phyloP scores from a whole-genome alignment of 2,797 vertebrate genomes.

The Enteromius mattozi region DNA sequence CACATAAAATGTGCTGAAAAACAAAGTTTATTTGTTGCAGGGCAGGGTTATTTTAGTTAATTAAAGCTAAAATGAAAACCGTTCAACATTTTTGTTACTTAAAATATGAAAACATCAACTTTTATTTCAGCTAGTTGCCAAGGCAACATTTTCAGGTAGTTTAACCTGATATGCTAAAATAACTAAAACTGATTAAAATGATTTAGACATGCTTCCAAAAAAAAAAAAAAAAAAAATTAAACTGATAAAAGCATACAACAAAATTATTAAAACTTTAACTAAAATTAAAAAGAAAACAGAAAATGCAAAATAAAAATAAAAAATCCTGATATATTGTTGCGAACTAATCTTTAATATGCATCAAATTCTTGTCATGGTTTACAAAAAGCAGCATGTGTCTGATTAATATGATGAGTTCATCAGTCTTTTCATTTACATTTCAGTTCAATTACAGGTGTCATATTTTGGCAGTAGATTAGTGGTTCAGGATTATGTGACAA shows the following conservation, averaged over 20 bases:
- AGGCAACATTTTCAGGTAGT: background rate
- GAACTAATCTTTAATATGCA: background rate
- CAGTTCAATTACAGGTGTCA: too few relatives aligned
- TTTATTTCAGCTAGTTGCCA: background rate
- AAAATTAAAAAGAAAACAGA: too few relatives aligned
- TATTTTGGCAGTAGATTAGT: background rate
- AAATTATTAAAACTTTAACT: too few relatives aligned
- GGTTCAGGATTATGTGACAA: background rate
- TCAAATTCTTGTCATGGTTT: background rate
- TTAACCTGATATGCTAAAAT: background rate
- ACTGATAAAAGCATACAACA: too few relatives aligned
- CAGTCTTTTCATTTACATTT: background rate
- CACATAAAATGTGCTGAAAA: background rate
- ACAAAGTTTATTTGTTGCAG: background rate
- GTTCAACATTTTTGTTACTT: background rate
- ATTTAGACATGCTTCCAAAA: background rate
- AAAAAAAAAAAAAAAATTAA: background rate
- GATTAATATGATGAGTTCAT: slow-evolving; percentile 16
- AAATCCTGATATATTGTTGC: background rate
- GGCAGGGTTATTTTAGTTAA: background rate
- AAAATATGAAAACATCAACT: background rate
- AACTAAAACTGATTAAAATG: background rate
- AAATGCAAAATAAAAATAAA: too few relatives aligned
- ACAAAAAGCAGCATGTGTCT: slow-evolving; percentile 14
- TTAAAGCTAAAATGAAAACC: background rate